Base-by-base conservation (phyloP, 2,113 vertebrate genomes). In the Piprites chloris region DNA sequence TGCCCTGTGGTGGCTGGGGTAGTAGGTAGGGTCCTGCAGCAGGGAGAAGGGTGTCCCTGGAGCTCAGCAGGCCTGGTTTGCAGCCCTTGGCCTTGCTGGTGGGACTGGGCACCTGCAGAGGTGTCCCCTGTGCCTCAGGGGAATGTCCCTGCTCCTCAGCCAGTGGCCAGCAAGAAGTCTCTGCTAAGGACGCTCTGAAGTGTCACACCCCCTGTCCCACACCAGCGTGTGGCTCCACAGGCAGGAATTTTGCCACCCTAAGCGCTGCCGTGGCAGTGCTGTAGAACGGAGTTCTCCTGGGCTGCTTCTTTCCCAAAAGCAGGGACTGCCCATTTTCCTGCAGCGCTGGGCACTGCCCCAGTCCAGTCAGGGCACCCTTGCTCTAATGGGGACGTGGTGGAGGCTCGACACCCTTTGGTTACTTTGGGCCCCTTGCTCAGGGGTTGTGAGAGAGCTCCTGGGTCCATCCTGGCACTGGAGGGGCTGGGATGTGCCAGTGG, bases 351-450 rank as follows among this genome's bases (percentile, higher is more conserved):
- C 35, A 44, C 44, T 90, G 32, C 35, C 37, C 26, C 24, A 5
- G 17, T 53, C 9, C 17, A 12, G 28, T 17, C 67, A 41, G 33
- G 4, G 6, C 3, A 0, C 6, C 12, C 15, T 41, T 3, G 0
- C 28, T 26, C 19, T 46, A 3, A 4, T 10, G 3, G 24, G 41
- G 20, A 6, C 63, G 42, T 35, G 59, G 12, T 33, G 49, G 37
- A 37, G 8, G 32, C n/a, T 44, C 21, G 9, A 77, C 24, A 28
- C 66, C 27, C 22, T 68, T 65, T 46, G 21, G 9, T 42, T 80
- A 26, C 32, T 77, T 73, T 56, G 23, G 32, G 13, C 6, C 53
- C 18, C 22, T 73, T 39, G 19, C 27, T 53, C 1, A 2, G 41
- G 58, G 63, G 32, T 41, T 39, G 21, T 42, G 49, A 61, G 44